Base-by-base conservation (phyloP, 2,888 invertebrate species). In the Drosophila setosimentum region DNA sequence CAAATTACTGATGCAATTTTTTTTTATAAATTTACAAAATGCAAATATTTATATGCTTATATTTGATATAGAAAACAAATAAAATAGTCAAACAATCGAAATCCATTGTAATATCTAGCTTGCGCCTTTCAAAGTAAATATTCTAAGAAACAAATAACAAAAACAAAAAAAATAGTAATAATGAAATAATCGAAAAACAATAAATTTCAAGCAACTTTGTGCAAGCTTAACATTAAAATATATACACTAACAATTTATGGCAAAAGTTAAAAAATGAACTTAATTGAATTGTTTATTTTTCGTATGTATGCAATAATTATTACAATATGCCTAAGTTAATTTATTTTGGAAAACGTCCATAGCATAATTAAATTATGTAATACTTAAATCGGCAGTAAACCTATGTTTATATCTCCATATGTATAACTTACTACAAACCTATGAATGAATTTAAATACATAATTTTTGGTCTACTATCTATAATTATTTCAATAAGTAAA, bases 341-440 rank as follows among this genome's bases (percentile, higher is more conserved):
- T 68, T 60, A 74, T 78, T 87, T 87, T 87, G 55, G 69, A 77
- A 74, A 64, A 75, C 86, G 86, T 86, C 86, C 86, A 86, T 86
- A 86, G 86, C 60, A 24, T 45, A 45, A 45, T 45, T 16, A 8
- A 45, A 8, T 24, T 45, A 16, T 45, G 24, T 45, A 45, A 45
- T 24, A 24, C 2, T 16, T 2, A 24, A 45, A 24, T 24, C 45
- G 45, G 45, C 45, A 24, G 24, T 16, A 4, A 1, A 45, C 45
- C 45, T 16, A 45, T 24, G 45, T 24, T 45, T 45, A 45, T 45
- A 24, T 24, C 7, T 45, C 45, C 45, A 40, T n/a, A n/a, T n/a
- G 21, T 45, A 3, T 21, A 21, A 21, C 45, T 24, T 45, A 45
- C 13, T 21, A 7, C 21, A 21, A 21, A 21, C 21, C 21, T 45